Base-by-base conservation (phyloP, 2,113 vertebrate genomes). In the Ibidorhyncha struthersii region DNA sequence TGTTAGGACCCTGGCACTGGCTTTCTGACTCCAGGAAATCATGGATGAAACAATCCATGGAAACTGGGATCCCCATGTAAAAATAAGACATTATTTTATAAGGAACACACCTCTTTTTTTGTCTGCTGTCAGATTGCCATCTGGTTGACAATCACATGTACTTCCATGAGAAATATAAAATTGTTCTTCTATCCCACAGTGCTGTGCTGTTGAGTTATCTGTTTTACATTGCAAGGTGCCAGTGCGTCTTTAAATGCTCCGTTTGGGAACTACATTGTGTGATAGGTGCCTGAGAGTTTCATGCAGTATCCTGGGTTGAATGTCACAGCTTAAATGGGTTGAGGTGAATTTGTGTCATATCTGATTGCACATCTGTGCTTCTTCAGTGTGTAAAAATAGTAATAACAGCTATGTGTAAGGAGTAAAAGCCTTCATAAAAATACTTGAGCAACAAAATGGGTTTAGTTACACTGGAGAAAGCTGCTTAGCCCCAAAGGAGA, bases 31-130 rank as follows among this genome's bases (percentile, higher is more conserved):
- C 50, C 93, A 93, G 95, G 96, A 96, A 95, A 78, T 73, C 30
- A 67, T 94, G 87, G 74, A 22, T 91, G 63, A 96, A 96, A 96
- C 94, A 96, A 95, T 96, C 91, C 87, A 58, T 96, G 94, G 96
- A 96, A 95, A 95, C 52, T 76, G 79, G 69, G 40, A 90, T 95
- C 38, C 67, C 66, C 40, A 29, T 89, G 66, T 85, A 73, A 89
- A 90, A 94, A n/a, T 34, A 41, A 85, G 76, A 21, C 20, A 47
- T 58, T 89, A 82, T 79, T 77, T 91, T 93, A 6, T 88, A 78
- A 81, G 74, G 79, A 86, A 58, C 55, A 90, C 79, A 69, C 73
- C 70, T 91, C 73, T 65, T 30, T 82, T 87, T 88, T 76, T 76
- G 52, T 36, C 36, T 32, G 7, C 53, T 74, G 5, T 81, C 76